Percentiles rank a stretch among this genome's conserved stretches.
phyloP scores from a whole-genome alignment of 1,140 invertebrate genomes.

The Drosophila auraria region DNA sequence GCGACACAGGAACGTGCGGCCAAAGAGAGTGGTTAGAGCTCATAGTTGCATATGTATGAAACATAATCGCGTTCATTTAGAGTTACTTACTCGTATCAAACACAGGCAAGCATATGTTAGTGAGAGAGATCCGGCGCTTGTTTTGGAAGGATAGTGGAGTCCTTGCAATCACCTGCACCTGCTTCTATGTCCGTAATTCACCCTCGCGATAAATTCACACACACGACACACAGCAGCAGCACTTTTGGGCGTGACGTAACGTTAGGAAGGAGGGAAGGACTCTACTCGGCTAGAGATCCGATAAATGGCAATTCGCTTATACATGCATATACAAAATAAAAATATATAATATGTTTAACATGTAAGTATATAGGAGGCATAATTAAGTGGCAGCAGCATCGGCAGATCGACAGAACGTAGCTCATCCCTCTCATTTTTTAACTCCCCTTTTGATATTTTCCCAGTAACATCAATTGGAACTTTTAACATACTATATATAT shows the following conservation, averaged over 20 bases:
- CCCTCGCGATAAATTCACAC: slow-evolving; percentile 20
- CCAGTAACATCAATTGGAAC: slow-evolving; percentile 27
- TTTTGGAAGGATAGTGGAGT: slow-evolving; percentile 29
- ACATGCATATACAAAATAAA: slow-evolving; percentile 57
- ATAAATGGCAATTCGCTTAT: slow-evolving; percentile 54
- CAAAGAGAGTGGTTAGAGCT: slow-evolving; percentile 38
- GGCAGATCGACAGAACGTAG: slow-evolving; percentile 35
- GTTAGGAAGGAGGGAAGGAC: slow-evolving; percentile 23
- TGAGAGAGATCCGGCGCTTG: slow-evolving; percentile 40
- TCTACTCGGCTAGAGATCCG: slow-evolving; percentile 48
- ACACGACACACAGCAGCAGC: slow-evolving; percentile 9
- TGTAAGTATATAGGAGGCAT: slow-evolving; percentile 77
- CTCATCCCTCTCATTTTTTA: slow-evolving; percentile 37
- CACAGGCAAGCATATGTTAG: slow-evolving; percentile 30
- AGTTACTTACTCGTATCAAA: slow-evolving; percentile 34
- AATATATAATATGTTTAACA: slow-evolving; percentile 73
- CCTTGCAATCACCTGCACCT: slow-evolving; percentile 34
- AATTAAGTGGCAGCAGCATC: slow-evolving; percentile 62
- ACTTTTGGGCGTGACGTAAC: slow-evolving; percentile 55
- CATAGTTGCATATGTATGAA: slow-evolving; percentile 48
- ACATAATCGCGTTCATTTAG: slow-evolving; percentile 50
- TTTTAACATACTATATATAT: slow-evolving; percentile 45
- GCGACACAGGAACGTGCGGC: slow-evolving; percentile 36
- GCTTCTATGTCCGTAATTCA: slow-evolving; percentile 33
- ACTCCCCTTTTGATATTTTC: slow-evolving; percentile 32